phyloP scores from a whole-genome alignment of 2,113 vertebrate species.

The Tinamus guttatus region DNA sequence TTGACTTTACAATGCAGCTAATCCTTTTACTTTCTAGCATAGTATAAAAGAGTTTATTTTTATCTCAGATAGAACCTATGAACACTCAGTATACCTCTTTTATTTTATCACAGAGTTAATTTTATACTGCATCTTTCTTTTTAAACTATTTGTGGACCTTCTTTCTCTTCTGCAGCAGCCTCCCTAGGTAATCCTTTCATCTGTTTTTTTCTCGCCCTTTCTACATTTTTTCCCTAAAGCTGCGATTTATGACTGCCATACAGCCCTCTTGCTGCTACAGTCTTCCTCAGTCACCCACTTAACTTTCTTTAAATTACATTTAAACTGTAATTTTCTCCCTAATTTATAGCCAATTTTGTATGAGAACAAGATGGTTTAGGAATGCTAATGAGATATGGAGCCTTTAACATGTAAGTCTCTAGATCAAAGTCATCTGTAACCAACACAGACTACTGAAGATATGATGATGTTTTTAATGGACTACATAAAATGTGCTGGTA shows the following conservation, averaged over 20 bases:
- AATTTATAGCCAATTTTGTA: constrained; percentile 54
- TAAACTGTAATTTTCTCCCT: constrained; percentile 51
- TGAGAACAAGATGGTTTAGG: constrained; percentile 13
- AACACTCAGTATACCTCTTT: background rate
- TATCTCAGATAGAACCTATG: background rate
- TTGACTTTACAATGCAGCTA: background rate
- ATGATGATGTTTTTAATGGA: background rate
- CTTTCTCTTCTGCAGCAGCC: background rate
- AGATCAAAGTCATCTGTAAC: constrained; percentile 14
- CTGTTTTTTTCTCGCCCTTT: background rate
- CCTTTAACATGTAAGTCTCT: background rate
- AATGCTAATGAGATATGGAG: constrained; percentile 30
- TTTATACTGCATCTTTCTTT: background rate
- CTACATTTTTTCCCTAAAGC: background rate
- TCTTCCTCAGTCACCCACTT: constrained; percentile 41
- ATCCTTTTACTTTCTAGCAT: background rate
- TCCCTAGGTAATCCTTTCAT: background rate
- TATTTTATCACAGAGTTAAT: background rate
- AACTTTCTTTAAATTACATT: constrained; percentile 54
- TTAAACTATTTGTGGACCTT: background rate
- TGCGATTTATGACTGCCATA: constrained; percentile 30
- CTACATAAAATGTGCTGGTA: background rate
- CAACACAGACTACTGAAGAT: background rate
- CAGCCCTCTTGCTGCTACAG: background rate
- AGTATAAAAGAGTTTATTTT: background rate